Percentiles rank a stretch among this genome's conserved stretches.
These are phyloP conservation scores for Ophioninae sp. DNA, from an alignment of 2,888 invertebrate genomes.

Conservation along the genomic window DNA sequence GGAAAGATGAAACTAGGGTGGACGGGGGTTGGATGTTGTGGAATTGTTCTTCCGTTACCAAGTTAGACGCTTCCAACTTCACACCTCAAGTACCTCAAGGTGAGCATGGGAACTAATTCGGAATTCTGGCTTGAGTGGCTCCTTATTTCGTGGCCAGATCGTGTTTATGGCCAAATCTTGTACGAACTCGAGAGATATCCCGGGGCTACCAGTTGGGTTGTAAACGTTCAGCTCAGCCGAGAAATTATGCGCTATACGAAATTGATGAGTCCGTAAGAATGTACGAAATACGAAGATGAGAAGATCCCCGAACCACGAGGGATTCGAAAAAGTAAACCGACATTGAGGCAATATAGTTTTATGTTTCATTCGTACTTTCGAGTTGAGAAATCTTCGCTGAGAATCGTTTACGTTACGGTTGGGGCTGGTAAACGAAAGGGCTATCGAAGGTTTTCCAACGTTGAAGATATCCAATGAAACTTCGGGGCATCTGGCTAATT, in stretches of 20 bases:
- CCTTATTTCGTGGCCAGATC: conserved; percentile 73
- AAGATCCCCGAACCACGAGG: not conserved
- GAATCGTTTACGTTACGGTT: too few relatives aligned
- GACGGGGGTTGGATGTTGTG: conserved; percentile 72
- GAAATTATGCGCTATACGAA: conserved; percentile 21
- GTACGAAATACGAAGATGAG: conserved; percentile 62
- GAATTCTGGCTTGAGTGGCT: conserved; percentile 74
- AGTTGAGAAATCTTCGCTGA: too few relatives aligned
- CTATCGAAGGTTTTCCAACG: too few relatives aligned
- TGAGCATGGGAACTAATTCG: conserved; percentile 75
- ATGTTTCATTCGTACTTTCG: too few relatives aligned
- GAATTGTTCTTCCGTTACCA: conserved; percentile 77
- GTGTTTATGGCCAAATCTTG: conserved; percentile 71
- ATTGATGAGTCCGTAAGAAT: not conserved
- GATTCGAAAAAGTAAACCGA: too few relatives aligned
- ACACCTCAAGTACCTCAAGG: conserved; percentile 76
- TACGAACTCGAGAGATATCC: conserved; percentile 58
- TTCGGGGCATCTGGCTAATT: too few relatives aligned
- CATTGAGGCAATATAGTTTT: too few relatives aligned
- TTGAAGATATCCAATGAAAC: too few relatives aligned
- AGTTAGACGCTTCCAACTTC: conserved; percentile 75
- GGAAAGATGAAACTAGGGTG: conserved; percentile 63
- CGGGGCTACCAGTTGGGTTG: conserved; percentile 26
- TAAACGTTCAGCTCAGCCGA: conserved; percentile 34
- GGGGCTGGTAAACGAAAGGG: too few relatives aligned